Conservation (phyloP, 2,797 vertebrate genomes). For the Xiphorhynchus erythropygius region DNA sequence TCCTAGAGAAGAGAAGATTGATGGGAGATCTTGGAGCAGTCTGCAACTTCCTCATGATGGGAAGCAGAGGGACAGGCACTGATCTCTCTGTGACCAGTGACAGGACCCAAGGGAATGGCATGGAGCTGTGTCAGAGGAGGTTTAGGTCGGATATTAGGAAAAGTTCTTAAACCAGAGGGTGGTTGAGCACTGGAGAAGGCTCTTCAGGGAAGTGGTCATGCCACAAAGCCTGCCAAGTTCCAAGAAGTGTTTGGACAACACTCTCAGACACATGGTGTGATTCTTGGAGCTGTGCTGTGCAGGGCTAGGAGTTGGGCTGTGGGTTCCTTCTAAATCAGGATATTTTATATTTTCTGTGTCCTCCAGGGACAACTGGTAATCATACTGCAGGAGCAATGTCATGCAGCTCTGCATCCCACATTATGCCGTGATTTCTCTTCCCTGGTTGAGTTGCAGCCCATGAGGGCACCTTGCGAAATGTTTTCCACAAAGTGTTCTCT, state of each 20-base stretch:
- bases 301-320: background rate
- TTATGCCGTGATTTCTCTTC: background rate
- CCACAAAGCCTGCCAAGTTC: background rate
- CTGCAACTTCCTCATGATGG: background rate
- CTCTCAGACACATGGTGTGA: background rate
- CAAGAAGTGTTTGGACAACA: background rate
- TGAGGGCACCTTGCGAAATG: background rate
- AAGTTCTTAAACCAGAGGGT: background rate
- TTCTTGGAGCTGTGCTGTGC: background rate
- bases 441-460: background rate
- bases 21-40: background rate
- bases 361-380: background rate
- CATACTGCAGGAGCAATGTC: accelerated
- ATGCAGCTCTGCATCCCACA: background rate
- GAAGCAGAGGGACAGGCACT: background rate
- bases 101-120: background rate
- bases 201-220: too few relatives aligned
- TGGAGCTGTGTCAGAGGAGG: background rate
- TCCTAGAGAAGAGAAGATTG: accelerated
- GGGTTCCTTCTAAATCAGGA: background rate
- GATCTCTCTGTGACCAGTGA: background rate
- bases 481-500: background rate
- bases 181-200: background rate
- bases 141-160: background rate
- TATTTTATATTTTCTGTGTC: accelerated